Evolutionary conservation across 2,797 vertebrate genomes (phyloP), one percentile per base, ranked within the genome.

Genomic region (Crocodylus rhombifer): DNA sequence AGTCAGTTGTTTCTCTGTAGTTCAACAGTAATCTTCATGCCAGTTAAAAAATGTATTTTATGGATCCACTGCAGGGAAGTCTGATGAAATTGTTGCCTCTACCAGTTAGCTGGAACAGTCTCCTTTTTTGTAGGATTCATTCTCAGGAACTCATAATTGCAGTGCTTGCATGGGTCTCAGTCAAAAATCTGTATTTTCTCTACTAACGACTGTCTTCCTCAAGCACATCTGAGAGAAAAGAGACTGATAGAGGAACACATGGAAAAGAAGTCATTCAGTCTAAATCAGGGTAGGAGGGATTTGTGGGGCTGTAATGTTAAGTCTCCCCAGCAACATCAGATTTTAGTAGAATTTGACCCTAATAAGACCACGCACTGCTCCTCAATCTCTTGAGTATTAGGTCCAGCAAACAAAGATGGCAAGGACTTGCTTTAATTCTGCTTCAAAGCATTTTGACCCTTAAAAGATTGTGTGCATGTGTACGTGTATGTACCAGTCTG

Each of bases 391-490:
- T 89, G 42, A 93, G 92, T 90, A 60, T 74, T 25, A 11, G 57
- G 56, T 63, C 23, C 17, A 10, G 60, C 36, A 42, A 82, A 63
- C 36, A 58, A 58, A 86, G 82, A 3, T 76, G 81, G 74, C 4
- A 4, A 1, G 10, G 82, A 80, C 78, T 73, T 0, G 7, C 64
- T 89, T 67, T 86, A 89, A 80, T 86, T 69, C 74, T 0, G 3
- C 63, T 60, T 92, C 82, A 65, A 76, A 88, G 81, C 8, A 0
- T 77, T 75, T 83, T 63, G 26, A 67, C 55, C 87, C 63, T 69
- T 1, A 1, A 61, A 87, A 90, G 71, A 80, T 84, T 62, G 42
- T 51, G 42, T 51, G 10, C 10, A 25, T 60, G 26, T 13, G 74
- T 84, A 76, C 0, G 0, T 86, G 93, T 95, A 87, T 88, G 77